Percentiles rank a stretch among this genome's conserved stretches.
phyloP scores from a whole-genome alignment of 1,140 invertebrate species.

The Lysiphlebus fabarum region DNA sequence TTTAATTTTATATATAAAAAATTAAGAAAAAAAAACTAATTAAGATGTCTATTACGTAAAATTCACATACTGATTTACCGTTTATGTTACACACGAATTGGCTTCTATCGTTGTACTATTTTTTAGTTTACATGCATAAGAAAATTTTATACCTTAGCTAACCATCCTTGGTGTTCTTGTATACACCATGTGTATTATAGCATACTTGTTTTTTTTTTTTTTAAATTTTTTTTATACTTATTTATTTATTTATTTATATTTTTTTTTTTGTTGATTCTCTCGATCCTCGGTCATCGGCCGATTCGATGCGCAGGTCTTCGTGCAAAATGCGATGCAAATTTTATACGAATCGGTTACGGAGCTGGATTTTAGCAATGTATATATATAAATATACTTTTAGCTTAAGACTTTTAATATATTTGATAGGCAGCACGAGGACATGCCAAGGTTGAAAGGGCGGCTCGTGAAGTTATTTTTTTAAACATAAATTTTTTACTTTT shows the following conservation, averaged over 20 bases:
- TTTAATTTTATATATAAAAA: no score
- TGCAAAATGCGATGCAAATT: slow-evolving; percentile 32
- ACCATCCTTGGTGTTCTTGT: no score
- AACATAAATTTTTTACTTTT: not conserved
- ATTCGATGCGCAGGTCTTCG: slow-evolving; percentile 25
- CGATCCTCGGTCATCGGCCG: slow-evolving; percentile 24
- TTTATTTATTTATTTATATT: no score
- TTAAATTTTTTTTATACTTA: no score
- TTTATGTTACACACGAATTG: slow-evolving; percentile 16
- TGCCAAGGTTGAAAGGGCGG: slow-evolving; percentile 8
- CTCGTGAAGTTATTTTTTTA: not conserved
- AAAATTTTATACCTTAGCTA: no score
- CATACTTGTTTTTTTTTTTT: no score
- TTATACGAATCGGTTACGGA: slow-evolving; percentile 30
- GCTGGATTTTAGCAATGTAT: slow-evolving; percentile 16
- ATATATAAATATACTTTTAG: slow-evolving; percentile 17
- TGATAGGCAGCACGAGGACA: slow-evolving; percentile 20
- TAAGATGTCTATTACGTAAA: slow-evolving; percentile 37
- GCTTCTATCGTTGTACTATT: slow-evolving; percentile 3
- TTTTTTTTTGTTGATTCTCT: not conserved
- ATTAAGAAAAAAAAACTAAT: slow-evolving; percentile 44
- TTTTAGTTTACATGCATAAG: not conserved
- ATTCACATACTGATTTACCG: slow-evolving; percentile 40
- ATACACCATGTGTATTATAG: no score
- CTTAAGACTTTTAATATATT: slow-evolving; percentile 15